Evolutionary conservation across 2,888 invertebrate genomes (phyloP).

Genomic region (Lymantria monacha): DNA sequence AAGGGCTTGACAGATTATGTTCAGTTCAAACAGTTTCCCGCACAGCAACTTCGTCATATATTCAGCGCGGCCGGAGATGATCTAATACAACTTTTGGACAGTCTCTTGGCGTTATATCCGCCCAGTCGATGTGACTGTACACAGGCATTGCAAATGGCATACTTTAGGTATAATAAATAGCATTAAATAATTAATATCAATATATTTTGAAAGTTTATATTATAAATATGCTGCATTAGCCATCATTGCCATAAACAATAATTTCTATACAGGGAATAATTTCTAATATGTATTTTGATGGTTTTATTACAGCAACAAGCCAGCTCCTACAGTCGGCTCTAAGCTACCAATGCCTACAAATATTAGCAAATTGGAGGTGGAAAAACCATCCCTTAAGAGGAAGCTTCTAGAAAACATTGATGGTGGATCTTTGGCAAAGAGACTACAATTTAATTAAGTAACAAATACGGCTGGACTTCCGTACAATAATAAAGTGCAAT

Average conservation of each 20-base stretch:
- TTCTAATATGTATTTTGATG: background rate
- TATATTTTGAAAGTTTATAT: too few relatives aligned
- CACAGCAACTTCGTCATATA: slow-evolving; percentile 93
- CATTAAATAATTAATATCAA: background rate
- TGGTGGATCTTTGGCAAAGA: slow-evolving; percentile 86
- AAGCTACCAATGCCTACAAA: slow-evolving; percentile 90
- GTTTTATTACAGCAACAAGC: slow-evolving; percentile 85
- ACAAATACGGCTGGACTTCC: slow-evolving; percentile 17
- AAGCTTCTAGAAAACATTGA: slow-evolving; percentile 88
- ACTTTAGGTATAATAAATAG: slow-evolving; percentile 84
- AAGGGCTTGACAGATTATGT: slow-evolving; percentile 93
- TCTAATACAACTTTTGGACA: slow-evolving; percentile 90
- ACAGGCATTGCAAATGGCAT: slow-evolving; percentile 93
- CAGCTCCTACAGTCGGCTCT: slow-evolving; percentile 91
- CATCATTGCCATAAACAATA: too few relatives aligned
- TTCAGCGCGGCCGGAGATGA: slow-evolving; percentile 98
- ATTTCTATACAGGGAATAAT: too few relatives aligned
- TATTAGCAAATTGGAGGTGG: slow-evolving; percentile 82
- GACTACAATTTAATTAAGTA: slow-evolving; percentile 82
- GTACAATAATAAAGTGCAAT: slow-evolving; percentile 47
- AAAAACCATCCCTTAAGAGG: slow-evolving; percentile 88
- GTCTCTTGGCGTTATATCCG: slow-evolving; percentile 91
- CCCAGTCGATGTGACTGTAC: slow-evolving; percentile 90
- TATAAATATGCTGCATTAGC: too few relatives aligned
- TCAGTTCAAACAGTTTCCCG: slow-evolving; percentile 92